Evolutionary conservation across 2,113 vertebrate genomes (phyloP), one percentile per base, ranked within the genome.

Genomic region (Mungos mungo): DNA sequence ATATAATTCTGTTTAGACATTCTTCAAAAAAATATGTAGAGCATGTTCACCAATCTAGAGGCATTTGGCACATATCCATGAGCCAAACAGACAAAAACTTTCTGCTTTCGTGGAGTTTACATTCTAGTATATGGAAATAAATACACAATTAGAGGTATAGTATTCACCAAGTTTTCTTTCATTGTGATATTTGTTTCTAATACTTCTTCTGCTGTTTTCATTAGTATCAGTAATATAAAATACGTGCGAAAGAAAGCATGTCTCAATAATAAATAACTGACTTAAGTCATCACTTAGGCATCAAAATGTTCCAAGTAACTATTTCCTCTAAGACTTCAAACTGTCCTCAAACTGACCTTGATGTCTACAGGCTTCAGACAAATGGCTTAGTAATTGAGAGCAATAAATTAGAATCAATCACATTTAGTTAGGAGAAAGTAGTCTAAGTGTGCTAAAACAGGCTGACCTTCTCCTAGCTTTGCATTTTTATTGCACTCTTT

Each of bases 391-490:
- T 96, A 96, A 98, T 66, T 38, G 90, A 80, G 50, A 77, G 72
- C 41, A 98, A 94, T 76, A 96, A 95, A 98, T 98, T 83, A 90
- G 60, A 96, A 38, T 45, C 81, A 96, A 84, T 95, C 93, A 86
- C 74, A 79, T 94, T 96, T 71, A 91, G 33, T 74, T 95, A 93
- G 90, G 15, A 92, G 65, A 95, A 68, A 54, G 57, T 94, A 47
- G 82, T 66, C 65, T 19, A 74, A 25, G 81, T 90, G 88, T 71
- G 47, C 77, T 93, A 77, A 91, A 97, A 84, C n/a, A 85, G 95
- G 71, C 10, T 10, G 16, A 89, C 82, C 88, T 68, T 72, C 83
- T 80, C 88, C 86, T 87, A 52, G 89, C 35, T 96, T 96, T 96
- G 88, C 88, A 91, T 98, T 96, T 97, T 77, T 80, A 95, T 85